Conservation (phyloP, 1,140 invertebrate genomes). For the Danaus plexippus region DNA sequence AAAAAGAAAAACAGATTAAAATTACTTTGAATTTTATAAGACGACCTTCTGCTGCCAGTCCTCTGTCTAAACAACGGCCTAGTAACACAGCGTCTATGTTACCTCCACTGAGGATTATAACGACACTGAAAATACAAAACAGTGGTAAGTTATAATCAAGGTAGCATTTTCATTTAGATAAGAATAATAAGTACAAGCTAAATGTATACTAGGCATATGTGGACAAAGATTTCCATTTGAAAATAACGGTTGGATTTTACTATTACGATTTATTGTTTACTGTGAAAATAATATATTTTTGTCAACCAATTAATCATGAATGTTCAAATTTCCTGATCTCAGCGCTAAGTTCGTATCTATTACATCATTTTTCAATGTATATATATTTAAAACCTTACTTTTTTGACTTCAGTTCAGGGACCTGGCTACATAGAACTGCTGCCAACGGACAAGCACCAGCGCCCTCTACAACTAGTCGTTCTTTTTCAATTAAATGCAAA, state of each 20-base stretch:
- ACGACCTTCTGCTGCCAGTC: constrained; percentile 79
- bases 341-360: no score
- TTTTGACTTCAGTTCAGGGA: constrained; percentile 80
- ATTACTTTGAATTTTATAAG: constrained; percentile 77
- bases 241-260: no score
- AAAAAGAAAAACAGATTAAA: neutral
- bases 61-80: constrained; percentile 78
- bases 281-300: no score
- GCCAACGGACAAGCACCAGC: constrained; percentile 80
- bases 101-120: constrained; percentile 78
- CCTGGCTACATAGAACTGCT: constrained; percentile 76
- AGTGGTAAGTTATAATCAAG: no score
- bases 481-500: constrained; percentile 77
- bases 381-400: constrained; percentile 68
- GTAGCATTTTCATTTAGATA: no score
- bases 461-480: constrained; percentile 81
- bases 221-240: no score
- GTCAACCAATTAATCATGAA: no score
- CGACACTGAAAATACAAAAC: constrained; percentile 70
- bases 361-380: no score
- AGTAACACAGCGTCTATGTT: constrained; percentile 82
- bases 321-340: neutral
- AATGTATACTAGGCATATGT: no score
- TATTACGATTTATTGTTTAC: no score
- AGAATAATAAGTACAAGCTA: no score